Base-by-base conservation (phyloP, 2,888 invertebrate genomes). In the Leptinotarsa haldemani region DNA sequence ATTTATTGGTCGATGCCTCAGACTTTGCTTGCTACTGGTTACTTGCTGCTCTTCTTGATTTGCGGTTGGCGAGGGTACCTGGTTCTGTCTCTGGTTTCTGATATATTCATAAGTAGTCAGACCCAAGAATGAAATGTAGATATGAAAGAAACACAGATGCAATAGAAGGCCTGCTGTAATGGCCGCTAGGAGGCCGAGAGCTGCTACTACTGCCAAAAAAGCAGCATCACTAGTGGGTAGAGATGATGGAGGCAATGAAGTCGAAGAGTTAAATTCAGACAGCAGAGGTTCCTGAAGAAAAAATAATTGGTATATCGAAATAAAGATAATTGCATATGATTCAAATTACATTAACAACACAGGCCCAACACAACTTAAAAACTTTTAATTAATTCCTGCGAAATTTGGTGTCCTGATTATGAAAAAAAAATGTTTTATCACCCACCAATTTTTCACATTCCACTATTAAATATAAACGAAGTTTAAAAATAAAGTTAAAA, bases 91-190 rank as follows among this genome's bases (percentile, higher is more conserved):
- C 78, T 88, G 87, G 76, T 87, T 87, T 1, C 92, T 88, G 70
- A 97, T 94, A 87, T 96, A 97, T 85, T 97, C 97, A 88, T 96
- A 97, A 0, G 97, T 97, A 22, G 97, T 96, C 63, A 96, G 89
- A 1, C 96, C 96, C 82, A 95, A 88, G 80, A 93, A 91, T 3
- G 93, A 93, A 84, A 97, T 95, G 87, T 96, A 96, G 74, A 95
- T 91, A 87, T 97, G 96, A 86, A 97, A 97, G 88, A 94, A 94
- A 85, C 94, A 94, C 69, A 97, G 89, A 87, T 97, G 96, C 77
- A 95, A 88, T 73, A 97, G 90, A 66, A 96, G 90, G 46, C 93
- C 93, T 2, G 94, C 92, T 5, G 94, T 93, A 16, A 94, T 91
- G 25, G 94, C 91, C n/a, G 95, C 93, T 73, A 94, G 88, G 25